phyloP scores from a whole-genome alignment of 2,888 invertebrate genomes.

The Calliphora vomitoria region DNA sequence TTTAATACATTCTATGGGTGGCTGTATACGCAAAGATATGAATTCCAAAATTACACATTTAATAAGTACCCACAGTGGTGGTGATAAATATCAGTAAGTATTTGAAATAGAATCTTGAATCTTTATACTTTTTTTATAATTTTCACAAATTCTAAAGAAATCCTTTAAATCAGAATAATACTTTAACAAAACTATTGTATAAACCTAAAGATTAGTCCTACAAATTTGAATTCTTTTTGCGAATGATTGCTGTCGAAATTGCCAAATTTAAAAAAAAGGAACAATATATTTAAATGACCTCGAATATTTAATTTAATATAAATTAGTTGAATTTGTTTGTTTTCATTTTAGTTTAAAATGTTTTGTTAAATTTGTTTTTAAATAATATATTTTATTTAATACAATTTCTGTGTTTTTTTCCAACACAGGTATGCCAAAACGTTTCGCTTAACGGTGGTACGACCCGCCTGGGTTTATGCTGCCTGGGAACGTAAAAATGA shows the following conservation, averaged over 20 bases:
- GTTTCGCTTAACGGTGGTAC: conserved; percentile 94
- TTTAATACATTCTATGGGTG: conserved; percentile 98
- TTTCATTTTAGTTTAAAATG: background rate
- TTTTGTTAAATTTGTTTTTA: background rate
- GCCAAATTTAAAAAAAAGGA: too few relatives aligned
- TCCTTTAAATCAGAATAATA: too few relatives aligned
- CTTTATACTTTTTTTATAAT: too few relatives aligned
- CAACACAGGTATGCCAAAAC: conserved; percentile 91
- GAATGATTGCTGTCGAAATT: too few relatives aligned
- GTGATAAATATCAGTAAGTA: conserved; percentile 93
- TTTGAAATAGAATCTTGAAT: conserved; percentile 20
- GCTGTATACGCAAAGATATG: conserved; percentile 96
- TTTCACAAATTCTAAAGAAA: too few relatives aligned
- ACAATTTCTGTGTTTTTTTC: background rate
- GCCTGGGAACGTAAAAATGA: conserved; percentile 93
- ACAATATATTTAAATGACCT: too few relatives aligned
- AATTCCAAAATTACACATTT: conserved; percentile 95
- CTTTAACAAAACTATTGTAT: too few relatives aligned
- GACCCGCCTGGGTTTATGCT: conserved; percentile 93
- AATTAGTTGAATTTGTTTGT: too few relatives aligned
- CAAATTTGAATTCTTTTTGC: too few relatives aligned
- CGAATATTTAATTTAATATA: too few relatives aligned
- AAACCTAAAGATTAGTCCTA: too few relatives aligned
- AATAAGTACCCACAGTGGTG: conserved; percentile 94
- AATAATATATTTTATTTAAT: background rate